These are phyloP conservation scores for Loxodonta africana DNA, from an alignment of 2,113 vertebrate species.

Conservation along the genomic window DNA sequence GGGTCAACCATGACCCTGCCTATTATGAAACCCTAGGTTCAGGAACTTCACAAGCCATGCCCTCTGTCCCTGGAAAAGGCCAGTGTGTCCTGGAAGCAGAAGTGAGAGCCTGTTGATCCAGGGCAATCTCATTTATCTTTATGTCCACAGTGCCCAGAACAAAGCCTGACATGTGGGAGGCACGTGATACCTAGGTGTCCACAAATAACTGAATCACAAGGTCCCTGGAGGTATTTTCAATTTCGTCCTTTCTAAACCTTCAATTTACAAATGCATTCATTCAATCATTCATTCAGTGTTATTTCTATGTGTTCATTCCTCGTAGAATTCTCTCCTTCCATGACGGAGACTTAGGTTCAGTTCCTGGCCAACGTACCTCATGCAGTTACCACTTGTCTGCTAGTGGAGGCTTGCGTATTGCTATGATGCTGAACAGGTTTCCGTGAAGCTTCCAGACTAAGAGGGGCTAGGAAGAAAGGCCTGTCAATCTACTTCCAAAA, in stretches of 20 bases:
- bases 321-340: neutral
- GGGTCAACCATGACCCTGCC: neutral
- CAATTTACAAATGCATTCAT: neutral
- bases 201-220: neutral
- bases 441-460: neutral
- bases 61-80: neutral
- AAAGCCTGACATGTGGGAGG: neutral
- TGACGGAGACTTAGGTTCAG: neutral
- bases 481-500: neutral
- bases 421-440: neutral
- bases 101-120: neutral
- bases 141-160: neutral
- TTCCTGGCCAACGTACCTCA: neutral
- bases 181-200: neutral
- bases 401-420: neutral
- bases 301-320: neutral
- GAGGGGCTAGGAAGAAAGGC: neutral
- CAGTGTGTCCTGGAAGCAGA: neutral
- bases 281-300: neutral
- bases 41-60: neutral
- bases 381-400: neutral
- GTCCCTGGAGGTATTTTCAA: neutral
- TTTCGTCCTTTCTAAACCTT: neutral
- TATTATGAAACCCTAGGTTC: constrained; percentile 12
- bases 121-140: neutral